A percentile compares a stretch with the other conserved stretches of the same genome.
phyloP scores from a whole-genome alignment of 1,140 invertebrate genomes.

The Zaprionus vittiger region DNA sequence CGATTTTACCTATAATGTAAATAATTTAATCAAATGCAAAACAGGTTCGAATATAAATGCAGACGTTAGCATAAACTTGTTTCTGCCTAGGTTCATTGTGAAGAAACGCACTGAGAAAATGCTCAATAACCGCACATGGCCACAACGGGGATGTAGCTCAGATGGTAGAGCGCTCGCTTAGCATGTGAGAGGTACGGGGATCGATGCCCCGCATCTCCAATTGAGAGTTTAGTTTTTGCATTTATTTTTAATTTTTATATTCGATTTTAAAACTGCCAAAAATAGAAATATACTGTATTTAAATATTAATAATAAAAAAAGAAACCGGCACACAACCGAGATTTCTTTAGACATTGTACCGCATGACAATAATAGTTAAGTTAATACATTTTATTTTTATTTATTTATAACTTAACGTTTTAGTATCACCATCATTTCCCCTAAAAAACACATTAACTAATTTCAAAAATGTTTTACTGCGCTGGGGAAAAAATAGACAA shows the following conservation, averaged over 20 bases:
- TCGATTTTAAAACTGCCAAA: background rate
- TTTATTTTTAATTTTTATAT: background rate
- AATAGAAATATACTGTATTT: background rate
- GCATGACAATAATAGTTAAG: too few relatives aligned
- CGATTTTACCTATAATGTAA: background rate
- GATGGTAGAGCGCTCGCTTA: constrained; percentile 94
- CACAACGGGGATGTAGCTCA: constrained; percentile 85
- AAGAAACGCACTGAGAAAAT: background rate
- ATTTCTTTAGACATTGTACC: too few relatives aligned
- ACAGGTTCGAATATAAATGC: background rate
- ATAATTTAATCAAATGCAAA: background rate
- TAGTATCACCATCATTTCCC: too few relatives aligned
- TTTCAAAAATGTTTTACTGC: too few relatives aligned
- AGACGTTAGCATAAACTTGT: background rate
- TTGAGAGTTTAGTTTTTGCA: background rate
- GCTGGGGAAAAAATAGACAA: background rate
- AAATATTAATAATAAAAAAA: constrained; percentile 11
- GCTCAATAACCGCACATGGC: background rate
- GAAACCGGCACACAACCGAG: constrained; percentile 80
- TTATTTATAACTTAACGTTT: too few relatives aligned
- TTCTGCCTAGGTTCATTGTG: background rate
- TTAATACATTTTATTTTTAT: too few relatives aligned
- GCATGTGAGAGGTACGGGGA: constrained; percentile 93
- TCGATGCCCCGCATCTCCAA: constrained; percentile 90
- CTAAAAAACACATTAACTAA: too few relatives aligned